Base-by-base conservation (phyloP, 2,888 invertebrate species). In the Cephus spinipes region DNA sequence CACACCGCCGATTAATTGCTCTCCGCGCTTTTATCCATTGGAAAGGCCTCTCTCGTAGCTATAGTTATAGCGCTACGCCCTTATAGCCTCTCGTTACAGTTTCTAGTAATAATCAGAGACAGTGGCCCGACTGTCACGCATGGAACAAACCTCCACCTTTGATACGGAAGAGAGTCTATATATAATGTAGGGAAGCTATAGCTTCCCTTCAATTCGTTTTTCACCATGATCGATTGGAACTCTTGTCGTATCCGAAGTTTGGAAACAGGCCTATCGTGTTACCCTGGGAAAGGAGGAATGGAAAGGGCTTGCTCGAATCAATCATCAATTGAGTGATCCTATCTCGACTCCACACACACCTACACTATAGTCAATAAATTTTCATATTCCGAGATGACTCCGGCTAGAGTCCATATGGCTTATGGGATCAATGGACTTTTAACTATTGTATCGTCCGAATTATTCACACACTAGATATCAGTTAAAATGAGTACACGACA, bases 1-100 rank as follows among this genome's bases (percentile, higher is more conserved):
- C 82, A 82, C 81, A 77, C 83, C 80, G 82, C 84, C 88, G 89
- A 89, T 89, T 88, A 88, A 89, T 89, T 85, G 71, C 23, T 71
- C 71, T 33, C 11, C 12, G 12, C 23, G 55, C 55, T 55, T 55
- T 55, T 55, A 55, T 55, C 23, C 6, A 55, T 23, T 55, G 23
- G 23, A 55, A 55, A 23, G 23, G 55, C 23, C 55, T 55, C 4
- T 15, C 40, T 40, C 40, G 1, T 40, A 15, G 6, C 40, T 40
- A 40, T 15, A 40, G 15, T 40, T 40, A 40, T 15, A 40, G 15
- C 1, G 1, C 15, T 15, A 2, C 4, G 40, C 1, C 15, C 4
- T 4, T 40, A 40, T 15, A 15, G 40, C 15, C 40, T 23, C 55
- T 55, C 2, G 23, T 55, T 23, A 23, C 23, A 55, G 55, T 55